Evolutionary conservation across 1,140 invertebrate genomes (phyloP).

Genomic region (Drosophila serrata): DNA sequence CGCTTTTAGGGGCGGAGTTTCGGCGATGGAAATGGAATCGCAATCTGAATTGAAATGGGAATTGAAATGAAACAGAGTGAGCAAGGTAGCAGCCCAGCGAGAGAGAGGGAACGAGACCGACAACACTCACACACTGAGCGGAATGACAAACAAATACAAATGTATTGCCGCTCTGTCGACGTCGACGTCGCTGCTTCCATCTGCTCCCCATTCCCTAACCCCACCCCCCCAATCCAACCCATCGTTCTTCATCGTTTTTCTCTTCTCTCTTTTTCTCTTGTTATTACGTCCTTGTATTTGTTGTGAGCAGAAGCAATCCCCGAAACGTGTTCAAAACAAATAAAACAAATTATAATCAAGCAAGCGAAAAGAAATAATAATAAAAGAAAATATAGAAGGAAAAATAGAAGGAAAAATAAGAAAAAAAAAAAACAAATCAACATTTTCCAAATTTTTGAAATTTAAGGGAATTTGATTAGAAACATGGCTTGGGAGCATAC

Average conservation of each 20-base stretch:
- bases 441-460: conserved; percentile 39
- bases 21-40: conserved; percentile 63
- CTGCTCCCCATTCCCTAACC: conserved; percentile 11
- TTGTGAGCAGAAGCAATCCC: conserved; percentile 56
- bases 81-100: conserved; percentile 8
- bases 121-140: conserved; percentile 52
- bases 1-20: conserved; percentile 65
- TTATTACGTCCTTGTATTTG: conserved; percentile 52
- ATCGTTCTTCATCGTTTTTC: conserved; percentile 36
- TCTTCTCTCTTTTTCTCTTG: conserved; percentile 33
- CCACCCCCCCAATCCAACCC: neutral
- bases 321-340: conserved; percentile 63
- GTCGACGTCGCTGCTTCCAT: conserved; percentile 14
- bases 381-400: no score
- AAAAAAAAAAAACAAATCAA: conserved; percentile 28
- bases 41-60: conserved; percentile 68
- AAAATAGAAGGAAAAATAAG: conserved; percentile 11
- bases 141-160: conserved; percentile 66
- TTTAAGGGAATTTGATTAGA: conserved; percentile 27
- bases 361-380: conserved; percentile 12
- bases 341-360: conserved; percentile 53
- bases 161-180: conserved; percentile 19
- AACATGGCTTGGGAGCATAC: neutral
- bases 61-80: conserved; percentile 64
- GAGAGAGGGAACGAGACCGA: conserved; percentile 13